Percentiles rank a stretch among this genome's conserved stretches.
Conservation (phyloP, 2,888 invertebrate species). For the Idaea dimidiata region DNA sequence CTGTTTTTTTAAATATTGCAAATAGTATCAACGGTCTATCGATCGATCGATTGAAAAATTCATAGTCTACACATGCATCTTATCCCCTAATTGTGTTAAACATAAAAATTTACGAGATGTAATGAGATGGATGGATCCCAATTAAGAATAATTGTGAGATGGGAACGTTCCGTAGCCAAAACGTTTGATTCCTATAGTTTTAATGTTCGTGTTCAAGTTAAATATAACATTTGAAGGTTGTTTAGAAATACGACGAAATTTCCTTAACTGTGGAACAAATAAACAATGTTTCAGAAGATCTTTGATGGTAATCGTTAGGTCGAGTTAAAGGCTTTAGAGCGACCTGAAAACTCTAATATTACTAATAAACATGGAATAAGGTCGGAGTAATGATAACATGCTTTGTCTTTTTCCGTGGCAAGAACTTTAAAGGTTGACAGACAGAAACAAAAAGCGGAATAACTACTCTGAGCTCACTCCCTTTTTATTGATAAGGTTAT, state of each 20-base stretch:
- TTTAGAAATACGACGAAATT: not conserved
- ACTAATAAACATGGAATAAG: too few species aligned
- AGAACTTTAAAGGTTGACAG: too few species aligned
- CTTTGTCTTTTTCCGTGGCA: too few species aligned
- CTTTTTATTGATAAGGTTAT: too few species aligned
- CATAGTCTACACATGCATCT: not conserved
- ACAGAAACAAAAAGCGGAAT: too few species aligned
- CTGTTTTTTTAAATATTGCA: too few species aligned
- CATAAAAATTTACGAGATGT: constrained; percentile 6
- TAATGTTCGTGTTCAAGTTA: not conserved
- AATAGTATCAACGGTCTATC: not conserved
- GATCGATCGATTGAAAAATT: not conserved
- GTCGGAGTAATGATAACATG: too few species aligned
- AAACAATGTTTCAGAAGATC: too few species aligned
- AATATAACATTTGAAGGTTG: not conserved
- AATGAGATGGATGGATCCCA: constrained; percentile 3
- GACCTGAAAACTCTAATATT: too few species aligned
- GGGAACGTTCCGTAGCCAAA: not conserved
- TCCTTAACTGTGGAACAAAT: not conserved
- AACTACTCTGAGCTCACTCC: too few species aligned
- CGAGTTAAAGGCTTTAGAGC: too few species aligned
- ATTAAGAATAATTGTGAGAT: not conserved
- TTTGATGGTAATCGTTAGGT: too few species aligned
- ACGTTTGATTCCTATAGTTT: not conserved
- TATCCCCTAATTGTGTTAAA: not conserved